phyloP scores from a whole-genome alignment of 2,797 vertebrate species.

The Pelobates cultripes region DNA sequence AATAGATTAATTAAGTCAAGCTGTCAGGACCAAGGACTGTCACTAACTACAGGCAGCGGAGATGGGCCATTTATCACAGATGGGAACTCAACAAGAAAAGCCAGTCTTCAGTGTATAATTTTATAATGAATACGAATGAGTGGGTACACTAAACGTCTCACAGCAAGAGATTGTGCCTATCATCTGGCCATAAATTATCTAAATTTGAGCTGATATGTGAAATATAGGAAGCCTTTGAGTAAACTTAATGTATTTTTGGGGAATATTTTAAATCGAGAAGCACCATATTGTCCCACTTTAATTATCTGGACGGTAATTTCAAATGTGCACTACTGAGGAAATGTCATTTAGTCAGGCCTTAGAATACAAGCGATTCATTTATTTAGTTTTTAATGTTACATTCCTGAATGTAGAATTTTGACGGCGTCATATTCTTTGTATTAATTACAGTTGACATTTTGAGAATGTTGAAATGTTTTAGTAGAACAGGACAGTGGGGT shows the following conservation, averaged over 20 bases:
- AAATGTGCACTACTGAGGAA: background rate
- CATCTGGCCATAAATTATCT: constrained; percentile 50
- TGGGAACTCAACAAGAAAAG: constrained; percentile 61
- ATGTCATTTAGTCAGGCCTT: background rate
- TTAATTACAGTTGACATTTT: background rate
- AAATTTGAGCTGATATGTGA: constrained; percentile 48
- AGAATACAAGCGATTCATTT: no score
- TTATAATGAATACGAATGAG: constrained; percentile 67
- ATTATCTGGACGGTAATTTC: background rate
- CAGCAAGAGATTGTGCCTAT: constrained; percentile 49
- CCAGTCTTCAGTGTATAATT: constrained; percentile 63
- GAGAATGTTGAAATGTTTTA: background rate
- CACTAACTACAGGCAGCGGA: constrained; percentile 60
- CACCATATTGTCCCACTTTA: background rate
- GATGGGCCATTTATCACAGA: constrained; percentile 66
- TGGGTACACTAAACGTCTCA: constrained; percentile 58
- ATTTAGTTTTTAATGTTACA: background rate
- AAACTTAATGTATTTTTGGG: background rate
- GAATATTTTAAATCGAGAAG: background rate
- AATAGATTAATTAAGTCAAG: constrained; percentile 73
- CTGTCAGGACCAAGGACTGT: constrained; percentile 68
- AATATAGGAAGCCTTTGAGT: background rate
- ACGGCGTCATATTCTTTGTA: background rate
- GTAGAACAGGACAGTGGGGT: background rate
- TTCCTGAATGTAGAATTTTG: background rate